Base-by-base conservation (phyloP, 2,113 vertebrate genomes). In the Taurulus bubalis region DNA sequence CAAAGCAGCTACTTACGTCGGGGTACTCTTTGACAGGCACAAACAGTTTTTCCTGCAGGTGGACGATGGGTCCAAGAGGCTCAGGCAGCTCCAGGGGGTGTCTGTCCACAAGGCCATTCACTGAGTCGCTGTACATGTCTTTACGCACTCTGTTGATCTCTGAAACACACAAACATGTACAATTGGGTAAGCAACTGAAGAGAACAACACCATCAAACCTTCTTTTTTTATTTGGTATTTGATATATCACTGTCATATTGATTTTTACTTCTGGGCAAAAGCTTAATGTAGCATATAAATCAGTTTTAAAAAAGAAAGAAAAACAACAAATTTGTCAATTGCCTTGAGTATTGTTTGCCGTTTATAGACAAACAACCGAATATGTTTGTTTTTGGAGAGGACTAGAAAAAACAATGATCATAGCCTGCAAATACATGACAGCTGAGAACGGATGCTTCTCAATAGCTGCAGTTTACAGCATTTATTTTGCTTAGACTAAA, bases 121-220 rank as follows among this genome's bases (percentile, higher is more conserved):
- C 94, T 60, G 95, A 87, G 92, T 96, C 95, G 18, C 92, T 95
- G 91, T 96, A 96, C 95, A 96, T 96, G 91, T 96, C 95, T 90
- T 96, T 96, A 80, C 95, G 92, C 82, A 96, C 95, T 95, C 95
- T 95, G 94, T 94, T 96, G 91, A 96, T 96, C 90, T 96, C 95
- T 96, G 94, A 45, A 94, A 93, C 55, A 92, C 69, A 92, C 60
- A 90, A 49, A 88, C 4, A 34, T 4, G 70, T 1, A 84, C 26
- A 76, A 1, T 20, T n/a, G n/a, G 69, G 75, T 89, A 22, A 83
- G 75, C n/a, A 40, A 40, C 34, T 18, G 12, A 36, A 62, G 5
- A 66, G 68, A 74, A 49, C 1, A 78, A 3, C 3, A 71, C 47
- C 60, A 67, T 12, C 40, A 36, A 74, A 75, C 14, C 60, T 69